Evolutionary conservation across 1,140 invertebrate species (phyloP), one percentile per base, ranked within the genome.

Genomic region (Panagrolaimus sp.): DNA sequence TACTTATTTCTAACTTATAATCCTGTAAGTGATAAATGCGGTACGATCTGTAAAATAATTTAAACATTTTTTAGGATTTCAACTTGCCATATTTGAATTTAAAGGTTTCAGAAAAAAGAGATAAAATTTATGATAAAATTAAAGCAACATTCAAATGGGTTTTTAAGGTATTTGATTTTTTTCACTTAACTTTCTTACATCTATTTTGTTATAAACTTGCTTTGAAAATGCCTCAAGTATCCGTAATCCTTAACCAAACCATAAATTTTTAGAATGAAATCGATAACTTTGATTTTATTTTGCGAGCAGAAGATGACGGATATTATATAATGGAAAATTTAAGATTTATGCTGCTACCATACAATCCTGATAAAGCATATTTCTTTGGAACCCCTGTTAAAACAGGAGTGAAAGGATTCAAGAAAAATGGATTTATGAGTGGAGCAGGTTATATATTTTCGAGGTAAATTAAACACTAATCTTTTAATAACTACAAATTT

Each of bases 391-490:
- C 79, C 62, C 9, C 13, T 1, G 73, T 71, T 46, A 65, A n/a
- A n/a, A n/a, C n/a, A n/a, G n/a, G n/a, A n/a, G n/a, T n/a, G n/a
- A n/a, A 47, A 38, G n/a, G 31, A 9, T 25, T 16, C 3, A 70
- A 11, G 14, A 13, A 69, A 85, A 92, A 92, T 0, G 94, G 94
- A 82, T 93, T 94, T 91, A 92, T 20, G 20, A 27, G 51, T 25
- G 51, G 51, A 4, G 51, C 51, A 11, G 51, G 51, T 1, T 57
- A 57, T 91, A 78, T 92, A 91, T 9, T 91, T 91, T n/a, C 82
- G 80, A 0, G 82, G 82, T 57, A 57, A 4, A 23, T 1, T 25
- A 20, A n/a, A n/a, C n/a, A n/a, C n/a, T n/a, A n/a, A n/a, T n/a
- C 20, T 57, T 57, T 16, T 57, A 4, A 1, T 57, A 20, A 38